These are phyloP conservation scores for Calephelis nemesis DNA, from an alignment of 1,140 invertebrate species.

Conservation along the genomic window DNA sequence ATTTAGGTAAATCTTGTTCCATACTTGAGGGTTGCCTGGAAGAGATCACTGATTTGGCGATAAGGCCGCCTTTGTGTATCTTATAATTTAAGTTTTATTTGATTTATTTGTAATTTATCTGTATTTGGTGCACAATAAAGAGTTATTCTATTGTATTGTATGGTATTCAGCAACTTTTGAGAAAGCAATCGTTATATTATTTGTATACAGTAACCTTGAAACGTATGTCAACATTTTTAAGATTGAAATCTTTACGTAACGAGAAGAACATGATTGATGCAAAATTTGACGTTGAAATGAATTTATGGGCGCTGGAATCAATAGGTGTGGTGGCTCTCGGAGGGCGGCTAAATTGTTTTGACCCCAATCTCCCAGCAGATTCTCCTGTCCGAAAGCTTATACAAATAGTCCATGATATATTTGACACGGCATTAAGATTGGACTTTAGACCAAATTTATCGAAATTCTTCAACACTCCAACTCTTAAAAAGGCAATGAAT, in stretches of 20 bases:
- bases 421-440: conserved; percentile 79
- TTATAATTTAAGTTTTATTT: no score
- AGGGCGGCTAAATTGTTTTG: conserved; percentile 81
- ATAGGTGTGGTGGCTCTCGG: conserved; percentile 85
- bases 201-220: no score
- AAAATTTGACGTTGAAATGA: conserved; percentile 82
- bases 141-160: no score
- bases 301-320: conserved; percentile 85
- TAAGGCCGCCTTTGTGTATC: no score
- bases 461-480: conserved; percentile 80
- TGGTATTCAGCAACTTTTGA: no score
- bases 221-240: conserved; percentile 37
- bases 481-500: conserved; percentile 79
- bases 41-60: no score
- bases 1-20: no score
- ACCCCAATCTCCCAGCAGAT: conserved; percentile 72
- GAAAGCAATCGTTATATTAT: no score
- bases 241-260: conserved; percentile 78
- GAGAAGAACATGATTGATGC: conserved; percentile 77
- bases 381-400: conserved; percentile 81
- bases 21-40: no score
- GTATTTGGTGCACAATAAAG: no score
- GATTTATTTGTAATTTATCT: no score
- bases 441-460: conserved; percentile 83
- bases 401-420: conserved; percentile 80